phyloP scores from a whole-genome alignment of 1,140 invertebrate species.

The Pogonomyrmex californicus region DNA sequence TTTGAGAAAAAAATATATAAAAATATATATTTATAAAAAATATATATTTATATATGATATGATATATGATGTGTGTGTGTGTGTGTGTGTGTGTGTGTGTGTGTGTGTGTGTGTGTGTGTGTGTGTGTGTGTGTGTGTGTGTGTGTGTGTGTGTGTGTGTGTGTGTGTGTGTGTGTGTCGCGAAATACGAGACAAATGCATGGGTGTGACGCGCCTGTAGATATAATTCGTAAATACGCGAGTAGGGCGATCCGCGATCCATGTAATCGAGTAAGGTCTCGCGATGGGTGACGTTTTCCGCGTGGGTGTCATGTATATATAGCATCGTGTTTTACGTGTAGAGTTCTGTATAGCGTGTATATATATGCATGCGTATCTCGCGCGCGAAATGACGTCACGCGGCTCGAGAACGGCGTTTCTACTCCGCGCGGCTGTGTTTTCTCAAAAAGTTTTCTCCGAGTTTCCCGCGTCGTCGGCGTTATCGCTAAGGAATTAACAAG shows the following conservation, averaged over 20 bases:
- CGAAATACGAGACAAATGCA: neutral
- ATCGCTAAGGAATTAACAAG: neutral
- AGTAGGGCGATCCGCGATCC: slow-evolving; percentile 41
- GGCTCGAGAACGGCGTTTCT: slow-evolving; percentile 55
- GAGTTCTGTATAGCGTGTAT: neutral
- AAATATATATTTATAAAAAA: too few relatives aligned
- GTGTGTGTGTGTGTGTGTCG: slow-evolving; percentile 5
- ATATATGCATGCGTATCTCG: slow-evolving; percentile 16
- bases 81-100: too few relatives aligned
- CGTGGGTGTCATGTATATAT: slow-evolving; percentile 42
- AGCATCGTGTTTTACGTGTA: slow-evolving; percentile 25
- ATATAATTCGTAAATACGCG: slow-evolving; percentile 7
- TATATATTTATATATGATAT: too few relatives aligned
- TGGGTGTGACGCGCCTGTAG: slow-evolving; percentile 31
- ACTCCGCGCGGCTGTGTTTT: slow-evolving; percentile 13
- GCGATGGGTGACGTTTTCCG: slow-evolving; percentile 59
- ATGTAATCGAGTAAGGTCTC: slow-evolving; percentile 42
- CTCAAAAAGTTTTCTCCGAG: neutral
- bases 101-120: too few relatives aligned
- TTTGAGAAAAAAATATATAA: too few relatives aligned
- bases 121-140: too few relatives aligned
- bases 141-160: too few relatives aligned
- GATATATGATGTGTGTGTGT: too few relatives aligned
- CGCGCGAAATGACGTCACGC: slow-evolving; percentile 63
- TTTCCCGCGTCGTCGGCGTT: neutral